Evolutionary conservation across 1,140 invertebrate genomes (phyloP).

Genomic region (Musca domestica): DNA sequence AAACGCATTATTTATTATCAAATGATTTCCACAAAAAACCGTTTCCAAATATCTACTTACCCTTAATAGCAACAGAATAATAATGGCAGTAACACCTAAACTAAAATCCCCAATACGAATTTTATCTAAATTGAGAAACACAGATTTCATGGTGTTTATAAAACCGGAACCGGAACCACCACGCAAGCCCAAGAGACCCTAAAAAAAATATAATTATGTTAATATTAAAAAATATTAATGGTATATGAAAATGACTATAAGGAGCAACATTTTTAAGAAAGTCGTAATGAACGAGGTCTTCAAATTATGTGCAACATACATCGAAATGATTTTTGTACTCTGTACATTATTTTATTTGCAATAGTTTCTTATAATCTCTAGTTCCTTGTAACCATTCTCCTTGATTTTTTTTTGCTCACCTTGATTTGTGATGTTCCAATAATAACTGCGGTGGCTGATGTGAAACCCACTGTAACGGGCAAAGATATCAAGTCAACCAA

Average conservation of each 20-base stretch:
- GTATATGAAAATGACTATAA: neutral
- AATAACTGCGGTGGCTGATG: constrained; percentile 87
- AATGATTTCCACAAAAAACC: neutral
- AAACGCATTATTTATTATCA: constrained; percentile 14
- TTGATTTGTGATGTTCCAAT: constrained; percentile 89
- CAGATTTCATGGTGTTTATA: constrained; percentile 62
- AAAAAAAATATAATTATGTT: too few species aligned
- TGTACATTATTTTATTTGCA: too few species aligned
- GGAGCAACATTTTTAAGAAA: too few species aligned
- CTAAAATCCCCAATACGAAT: constrained; percentile 61
- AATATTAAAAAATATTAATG: neutral
- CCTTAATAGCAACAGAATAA: constrained; percentile 64
- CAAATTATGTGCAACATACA: too few species aligned
- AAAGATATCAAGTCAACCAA: constrained; percentile 90
- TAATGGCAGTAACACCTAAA: constrained; percentile 66
- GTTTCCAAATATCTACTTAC: constrained; percentile 55
- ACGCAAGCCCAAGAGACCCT: constrained; percentile 70
- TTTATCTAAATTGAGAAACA: constrained; percentile 60
- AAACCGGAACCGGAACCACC: constrained; percentile 60
- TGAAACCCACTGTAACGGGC: constrained; percentile 90
- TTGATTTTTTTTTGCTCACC: constrained; percentile 34
- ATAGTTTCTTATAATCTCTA: too few species aligned
- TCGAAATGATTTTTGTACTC: too few species aligned
- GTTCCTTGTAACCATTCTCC: neutral
- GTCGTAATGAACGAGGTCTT: too few species aligned